Conservation (phyloP, 1,140 invertebrate genomes). For the Orussus abietinus region DNA sequence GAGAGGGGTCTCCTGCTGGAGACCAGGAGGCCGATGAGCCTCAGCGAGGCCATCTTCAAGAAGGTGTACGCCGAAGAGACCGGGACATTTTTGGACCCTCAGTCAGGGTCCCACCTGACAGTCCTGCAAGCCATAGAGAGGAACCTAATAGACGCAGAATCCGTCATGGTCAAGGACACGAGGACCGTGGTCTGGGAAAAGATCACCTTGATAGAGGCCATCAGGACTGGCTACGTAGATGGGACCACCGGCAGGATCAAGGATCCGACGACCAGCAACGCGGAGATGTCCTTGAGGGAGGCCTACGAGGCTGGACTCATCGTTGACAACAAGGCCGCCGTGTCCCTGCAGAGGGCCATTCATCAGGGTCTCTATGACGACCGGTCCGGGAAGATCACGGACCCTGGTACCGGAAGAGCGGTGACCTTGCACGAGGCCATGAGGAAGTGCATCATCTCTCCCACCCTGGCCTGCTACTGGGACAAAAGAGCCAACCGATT, state of each 20-base stretch:
- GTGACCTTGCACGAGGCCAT: constrained; percentile 83
- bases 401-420: constrained; percentile 70
- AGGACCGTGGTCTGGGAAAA: constrained; percentile 70
- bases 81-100: constrained; percentile 76
- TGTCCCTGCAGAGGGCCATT: constrained; percentile 82
- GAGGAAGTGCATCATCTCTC: constrained; percentile 72
- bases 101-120: constrained; percentile 69
- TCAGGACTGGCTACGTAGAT: constrained; percentile 71
- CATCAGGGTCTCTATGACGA: constrained; percentile 84
- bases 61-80: constrained; percentile 74
- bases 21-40: constrained; percentile 73
- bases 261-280: constrained; percentile 61
- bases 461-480: constrained; percentile 75
- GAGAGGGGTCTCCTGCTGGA: constrained; percentile 79
- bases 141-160: constrained; percentile 76
- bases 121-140: constrained; percentile 69
- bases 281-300: constrained; percentile 70
- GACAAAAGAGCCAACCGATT: constrained; percentile 67
- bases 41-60: constrained; percentile 81
- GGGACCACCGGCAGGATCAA: constrained; percentile 68
- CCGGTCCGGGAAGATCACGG: constrained; percentile 73
- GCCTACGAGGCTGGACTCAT: constrained; percentile 78
- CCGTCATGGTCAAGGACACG: constrained; percentile 79
- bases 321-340: constrained; percentile 72
- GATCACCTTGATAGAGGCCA: constrained; percentile 70